phyloP scores from a whole-genome alignment of 2,113 vertebrate genomes.

The Clupea harengus region DNA sequence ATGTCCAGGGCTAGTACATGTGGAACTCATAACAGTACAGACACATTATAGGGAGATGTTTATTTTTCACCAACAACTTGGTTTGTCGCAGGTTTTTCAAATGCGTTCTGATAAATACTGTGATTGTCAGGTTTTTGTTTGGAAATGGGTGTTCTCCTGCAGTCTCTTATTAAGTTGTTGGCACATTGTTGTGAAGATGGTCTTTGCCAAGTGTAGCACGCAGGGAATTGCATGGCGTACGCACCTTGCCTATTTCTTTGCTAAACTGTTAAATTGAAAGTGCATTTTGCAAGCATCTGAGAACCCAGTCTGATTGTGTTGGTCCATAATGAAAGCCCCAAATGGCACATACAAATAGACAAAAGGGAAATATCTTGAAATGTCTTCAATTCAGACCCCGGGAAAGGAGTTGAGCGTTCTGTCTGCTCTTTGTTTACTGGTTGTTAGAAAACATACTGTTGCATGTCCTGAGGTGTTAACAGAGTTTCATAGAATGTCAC shows the following conservation, averaged over 20 bases:
- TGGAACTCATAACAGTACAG: too few species aligned
- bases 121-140: not conserved
- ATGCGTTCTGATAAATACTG: not conserved
- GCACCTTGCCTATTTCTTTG: not conserved
- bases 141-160: not conserved
- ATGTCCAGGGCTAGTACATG: too few species aligned
- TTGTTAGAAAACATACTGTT: not conserved
- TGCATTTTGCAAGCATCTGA: not conserved
- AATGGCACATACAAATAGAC: not conserved
- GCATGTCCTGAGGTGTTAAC: not conserved
- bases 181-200: not conserved
- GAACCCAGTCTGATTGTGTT: not conserved
- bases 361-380: not conserved
- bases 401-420: not conserved
- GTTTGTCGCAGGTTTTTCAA: too few species aligned
- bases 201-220: not conserved
- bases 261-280: not conserved
- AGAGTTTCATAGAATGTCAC: conserved; percentile 31
- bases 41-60: too few species aligned
- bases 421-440: not conserved
- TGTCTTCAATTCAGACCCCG: not conserved
- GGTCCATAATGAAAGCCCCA: not conserved
- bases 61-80: too few species aligned
- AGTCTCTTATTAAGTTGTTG: not conserved
- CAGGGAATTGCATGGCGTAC: not conserved